A percentile compares a stretch with the other conserved stretches of the same genome.
Conservation (phyloP, 2,888 invertebrate genomes). For the Polydrusus tereticollis region DNA sequence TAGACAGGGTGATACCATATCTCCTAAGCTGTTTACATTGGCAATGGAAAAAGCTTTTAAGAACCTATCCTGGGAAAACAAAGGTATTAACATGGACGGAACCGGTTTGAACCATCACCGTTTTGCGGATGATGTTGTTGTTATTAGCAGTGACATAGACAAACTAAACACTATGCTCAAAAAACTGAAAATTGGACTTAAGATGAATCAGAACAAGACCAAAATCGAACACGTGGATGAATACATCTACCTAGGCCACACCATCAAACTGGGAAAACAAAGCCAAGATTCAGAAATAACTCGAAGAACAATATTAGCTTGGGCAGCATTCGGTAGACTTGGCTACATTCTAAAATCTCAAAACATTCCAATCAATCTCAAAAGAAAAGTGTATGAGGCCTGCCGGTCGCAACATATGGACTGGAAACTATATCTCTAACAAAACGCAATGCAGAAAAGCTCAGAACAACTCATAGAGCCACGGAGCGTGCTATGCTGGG, state of each 20-base stretch:
- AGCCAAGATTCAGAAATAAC: constrained; percentile 16
- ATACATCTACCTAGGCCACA: constrained; percentile 7
- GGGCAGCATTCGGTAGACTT: constrained; percentile 21
- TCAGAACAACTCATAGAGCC: neutral
- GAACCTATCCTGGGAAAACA: constrained; percentile 34
- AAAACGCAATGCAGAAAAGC: neutral
- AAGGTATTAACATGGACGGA: constrained; percentile 43
- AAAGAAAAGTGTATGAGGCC: neutral
- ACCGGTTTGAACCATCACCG: constrained; percentile 27
- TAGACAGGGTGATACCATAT: no score
- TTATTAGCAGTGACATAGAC: constrained; percentile 6
- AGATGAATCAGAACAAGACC: no score
- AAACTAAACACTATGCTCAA: neutral
- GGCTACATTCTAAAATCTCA: constrained; percentile 17
- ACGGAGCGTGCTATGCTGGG: neutral
- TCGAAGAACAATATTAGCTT: constrained; percentile 4
- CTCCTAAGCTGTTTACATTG: constrained; percentile 26
- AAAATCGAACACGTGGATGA: neutral
- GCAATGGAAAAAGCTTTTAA: constrained; percentile 32
- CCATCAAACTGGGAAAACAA: constrained; percentile 14
- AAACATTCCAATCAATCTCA: constrained; percentile 13
- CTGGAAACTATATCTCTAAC: neutral
- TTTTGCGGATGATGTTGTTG: constrained; percentile 45
- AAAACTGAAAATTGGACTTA: neutral
- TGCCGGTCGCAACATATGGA: neutral